These are phyloP conservation scores for Podarcis raffonei DNA, from an alignment of 2,113 vertebrate genomes.

Conservation along the genomic window DNA sequence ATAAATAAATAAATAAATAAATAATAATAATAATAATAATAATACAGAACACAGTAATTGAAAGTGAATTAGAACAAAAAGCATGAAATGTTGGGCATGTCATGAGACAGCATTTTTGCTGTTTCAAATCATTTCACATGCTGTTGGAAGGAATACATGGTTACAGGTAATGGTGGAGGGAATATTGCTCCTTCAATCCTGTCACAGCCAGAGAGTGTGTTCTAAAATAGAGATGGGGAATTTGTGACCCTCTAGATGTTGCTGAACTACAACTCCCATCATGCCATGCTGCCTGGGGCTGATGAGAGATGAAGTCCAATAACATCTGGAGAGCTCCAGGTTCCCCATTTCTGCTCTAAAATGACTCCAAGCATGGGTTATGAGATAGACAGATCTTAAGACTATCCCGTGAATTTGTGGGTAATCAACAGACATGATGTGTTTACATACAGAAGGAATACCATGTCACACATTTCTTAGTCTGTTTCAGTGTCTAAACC, in stretches of 20 bases:
- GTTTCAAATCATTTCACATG: neutral
- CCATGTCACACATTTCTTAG: too few relatives aligned
- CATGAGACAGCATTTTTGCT: neutral
- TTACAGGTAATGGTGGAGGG: neutral
- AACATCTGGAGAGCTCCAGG: neutral
- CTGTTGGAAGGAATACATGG: neutral
- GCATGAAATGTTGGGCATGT: neutral
- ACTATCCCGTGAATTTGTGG: neutral
- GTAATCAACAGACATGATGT: neutral
- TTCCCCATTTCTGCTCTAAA: neutral
- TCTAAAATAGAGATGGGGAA: too few relatives aligned
- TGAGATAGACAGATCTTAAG: neutral
- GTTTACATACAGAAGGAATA: neutral
- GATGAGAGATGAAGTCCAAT: too few relatives aligned
- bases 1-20: too few relatives aligned
- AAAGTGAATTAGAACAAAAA: neutral
- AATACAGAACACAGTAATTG: neutral
- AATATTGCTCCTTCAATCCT: too few relatives aligned
- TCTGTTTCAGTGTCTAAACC: neutral
- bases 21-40: too few relatives aligned
- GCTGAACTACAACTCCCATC: too few relatives aligned
- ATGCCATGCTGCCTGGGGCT: too few relatives aligned
- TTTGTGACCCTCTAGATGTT: too few relatives aligned
- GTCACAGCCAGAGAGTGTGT: too few relatives aligned
- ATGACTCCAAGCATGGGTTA: neutral